These are phyloP conservation scores for Cosmorhoe ocellata DNA, from an alignment of 2,888 invertebrate species.

Conservation along the genomic window DNA sequence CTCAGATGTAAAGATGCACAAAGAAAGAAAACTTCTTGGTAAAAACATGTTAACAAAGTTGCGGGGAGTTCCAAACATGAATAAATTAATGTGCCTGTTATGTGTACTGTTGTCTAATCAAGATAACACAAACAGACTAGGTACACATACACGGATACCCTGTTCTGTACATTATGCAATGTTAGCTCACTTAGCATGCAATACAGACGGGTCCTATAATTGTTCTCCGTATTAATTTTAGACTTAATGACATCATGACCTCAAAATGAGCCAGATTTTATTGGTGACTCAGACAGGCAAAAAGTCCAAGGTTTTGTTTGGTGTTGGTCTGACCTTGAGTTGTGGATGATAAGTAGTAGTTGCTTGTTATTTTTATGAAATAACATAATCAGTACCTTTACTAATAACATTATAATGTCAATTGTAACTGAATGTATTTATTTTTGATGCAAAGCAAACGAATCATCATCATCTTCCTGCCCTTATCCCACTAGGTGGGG, in stretches of 20 bases:
- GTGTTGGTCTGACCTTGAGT: conserved; percentile 18
- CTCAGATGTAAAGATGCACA: too few relatives aligned
- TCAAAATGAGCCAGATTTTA: conserved; percentile 49
- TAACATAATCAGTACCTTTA: too few relatives aligned
- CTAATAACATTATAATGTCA: not conserved
- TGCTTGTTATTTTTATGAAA: not conserved
- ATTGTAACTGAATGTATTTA: too few relatives aligned
- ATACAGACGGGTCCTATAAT: conserved; percentile 50
- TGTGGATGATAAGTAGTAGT: conserved; percentile 2
- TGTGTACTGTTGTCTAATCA: not conserved
- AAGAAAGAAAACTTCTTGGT: too few relatives aligned
- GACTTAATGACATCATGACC: conserved; percentile 68
- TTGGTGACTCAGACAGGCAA: conserved; percentile 52
- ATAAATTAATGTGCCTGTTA: too few relatives aligned
- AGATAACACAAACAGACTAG: not conserved
- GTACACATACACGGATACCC: not conserved
- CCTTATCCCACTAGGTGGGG: too few relatives aligned
- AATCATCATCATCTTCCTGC: too few relatives aligned
- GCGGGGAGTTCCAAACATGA: too few relatives aligned
- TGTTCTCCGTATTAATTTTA: conserved; percentile 49
- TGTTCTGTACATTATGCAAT: conserved; percentile 38
- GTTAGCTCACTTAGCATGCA: conserved; percentile 60
- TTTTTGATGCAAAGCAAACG: too few relatives aligned
- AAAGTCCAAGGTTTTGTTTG: conserved; percentile 48
- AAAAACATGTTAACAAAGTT: too few relatives aligned